Evolutionary conservation across 2,888 invertebrate species (phyloP).

Genomic region (Willowsia nigromaculata): DNA sequence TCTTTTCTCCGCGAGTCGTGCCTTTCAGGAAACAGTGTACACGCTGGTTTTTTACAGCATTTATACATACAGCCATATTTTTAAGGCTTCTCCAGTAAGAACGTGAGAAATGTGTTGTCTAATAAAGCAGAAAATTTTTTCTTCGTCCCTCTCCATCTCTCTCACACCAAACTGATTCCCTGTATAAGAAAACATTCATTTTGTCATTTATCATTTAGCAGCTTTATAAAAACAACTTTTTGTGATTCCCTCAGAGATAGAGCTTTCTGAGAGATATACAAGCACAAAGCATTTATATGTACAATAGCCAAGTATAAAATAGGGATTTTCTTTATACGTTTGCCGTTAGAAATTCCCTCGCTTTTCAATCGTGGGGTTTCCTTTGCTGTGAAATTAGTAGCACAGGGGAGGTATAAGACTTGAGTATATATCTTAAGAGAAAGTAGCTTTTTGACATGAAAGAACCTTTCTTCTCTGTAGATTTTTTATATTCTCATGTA

Average conservation of each 20-base stretch:
- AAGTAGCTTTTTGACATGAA: slow-evolving; percentile 36
- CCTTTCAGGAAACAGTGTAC: background rate
- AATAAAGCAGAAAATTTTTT: slow-evolving; percentile 63
- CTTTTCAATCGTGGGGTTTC: background rate
- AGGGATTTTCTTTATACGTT: background rate
- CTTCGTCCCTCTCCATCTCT: background rate
- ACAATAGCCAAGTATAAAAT: background rate
- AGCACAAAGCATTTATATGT: background rate
- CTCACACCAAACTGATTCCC: background rate
- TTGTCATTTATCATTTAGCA: slow-evolving; percentile 51
- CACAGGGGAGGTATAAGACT: background rate
- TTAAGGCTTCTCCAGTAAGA: background rate
- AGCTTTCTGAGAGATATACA: background rate
- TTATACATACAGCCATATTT: background rate
- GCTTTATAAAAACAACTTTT: slow-evolving; percentile 45
- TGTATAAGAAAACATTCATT: slow-evolving; percentile 30
- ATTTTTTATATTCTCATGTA: background rate
- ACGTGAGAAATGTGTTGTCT: slow-evolving; percentile 42
- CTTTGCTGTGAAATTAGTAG: background rate
- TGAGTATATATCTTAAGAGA: background rate
- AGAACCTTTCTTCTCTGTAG: background rate
- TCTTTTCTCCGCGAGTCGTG: background rate
- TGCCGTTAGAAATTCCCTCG: background rate
- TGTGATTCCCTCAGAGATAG: background rate
- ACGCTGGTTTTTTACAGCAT: background rate